Conservation (phyloP, 2,113 vertebrate species). For the Syngnathus floridae region DNA sequence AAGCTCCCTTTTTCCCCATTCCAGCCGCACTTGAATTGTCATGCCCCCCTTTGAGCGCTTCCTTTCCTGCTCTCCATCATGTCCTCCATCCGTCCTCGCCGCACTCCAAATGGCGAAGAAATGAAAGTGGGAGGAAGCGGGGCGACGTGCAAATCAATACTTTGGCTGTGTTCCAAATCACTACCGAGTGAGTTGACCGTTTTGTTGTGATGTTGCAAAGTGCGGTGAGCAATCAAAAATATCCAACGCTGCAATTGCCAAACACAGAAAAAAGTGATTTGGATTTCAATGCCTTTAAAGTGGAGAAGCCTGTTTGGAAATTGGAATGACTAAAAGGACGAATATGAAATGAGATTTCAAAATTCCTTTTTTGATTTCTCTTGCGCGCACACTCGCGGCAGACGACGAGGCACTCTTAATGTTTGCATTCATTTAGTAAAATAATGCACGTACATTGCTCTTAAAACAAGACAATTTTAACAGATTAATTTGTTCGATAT, state of each 20-base stretch:
- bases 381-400: neutral
- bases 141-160: slow-evolving; percentile 59
- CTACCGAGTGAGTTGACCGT: neutral
- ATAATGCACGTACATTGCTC: no score
- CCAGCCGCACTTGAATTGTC: slow-evolving; percentile 53
- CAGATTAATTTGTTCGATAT: no score
- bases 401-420: neutral
- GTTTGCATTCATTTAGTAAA: no score
- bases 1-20: slow-evolving; percentile 42
- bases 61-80: slow-evolving; percentile 42
- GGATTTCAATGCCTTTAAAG: no score
- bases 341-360: no score
- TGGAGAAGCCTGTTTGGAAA: neutral
- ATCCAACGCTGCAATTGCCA: no score
- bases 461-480: no score
- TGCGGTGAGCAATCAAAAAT: neutral
- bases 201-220: neutral
- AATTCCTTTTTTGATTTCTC: neutral
- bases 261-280: no score
- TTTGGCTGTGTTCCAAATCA: slow-evolving; percentile 35
- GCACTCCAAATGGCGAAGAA: slow-evolving; percentile 44
- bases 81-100: slow-evolving; percentile 48
- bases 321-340: neutral
- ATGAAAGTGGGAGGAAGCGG: slow-evolving; percentile 33
- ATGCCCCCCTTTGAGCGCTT: slow-evolving; percentile 35